Evolutionary conservation across 2,888 invertebrate species (phyloP).

Genomic region (Leucoma salicis): DNA sequence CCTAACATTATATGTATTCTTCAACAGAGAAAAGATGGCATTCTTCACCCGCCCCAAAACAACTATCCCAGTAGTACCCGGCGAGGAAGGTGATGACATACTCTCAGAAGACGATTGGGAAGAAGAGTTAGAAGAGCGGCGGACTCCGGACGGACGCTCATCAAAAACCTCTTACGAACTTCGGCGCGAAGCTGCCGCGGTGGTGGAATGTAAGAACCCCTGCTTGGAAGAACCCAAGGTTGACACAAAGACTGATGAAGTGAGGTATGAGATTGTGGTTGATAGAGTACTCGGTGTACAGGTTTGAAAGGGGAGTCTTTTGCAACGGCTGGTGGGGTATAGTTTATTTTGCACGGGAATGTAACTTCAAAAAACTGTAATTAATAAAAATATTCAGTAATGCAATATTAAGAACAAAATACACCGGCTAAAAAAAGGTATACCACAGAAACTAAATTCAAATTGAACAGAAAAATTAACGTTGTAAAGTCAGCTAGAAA

Average conservation of each 20-base stretch:
- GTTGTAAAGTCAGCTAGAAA: no score
- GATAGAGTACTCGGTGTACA: slow-evolving; percentile 93
- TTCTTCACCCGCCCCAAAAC: slow-evolving; percentile 94
- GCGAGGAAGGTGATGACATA: slow-evolving; percentile 80
- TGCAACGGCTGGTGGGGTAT: slow-evolving; percentile 13
- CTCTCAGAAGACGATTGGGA: slow-evolving; percentile 77
- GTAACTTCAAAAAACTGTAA: background rate
- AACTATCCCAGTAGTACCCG: slow-evolving; percentile 88
- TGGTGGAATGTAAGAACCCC: slow-evolving; percentile 69
- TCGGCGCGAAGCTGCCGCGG: slow-evolving; percentile 37
- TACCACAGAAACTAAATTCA: no score
- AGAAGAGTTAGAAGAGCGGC: slow-evolving; percentile 63
- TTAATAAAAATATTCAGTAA: no score
- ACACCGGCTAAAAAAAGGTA: no score
- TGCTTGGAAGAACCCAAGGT: slow-evolving; percentile 50
- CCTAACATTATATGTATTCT: no score
- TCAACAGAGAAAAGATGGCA: slow-evolving; percentile 96
- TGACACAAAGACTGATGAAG: slow-evolving; percentile 75
- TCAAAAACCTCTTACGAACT: slow-evolving; percentile 73
- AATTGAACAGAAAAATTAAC: no score
- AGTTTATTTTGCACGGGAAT: background rate
- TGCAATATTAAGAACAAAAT: no score
- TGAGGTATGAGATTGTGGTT: slow-evolving; percentile 90
- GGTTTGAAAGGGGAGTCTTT: slow-evolving; percentile 79
- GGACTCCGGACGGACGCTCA: slow-evolving; percentile 73